Evolutionary conservation across 2,888 invertebrate genomes (phyloP), one percentile per base, ranked within the genome.

Genomic region (Sphaerophoria taeniata): DNA sequence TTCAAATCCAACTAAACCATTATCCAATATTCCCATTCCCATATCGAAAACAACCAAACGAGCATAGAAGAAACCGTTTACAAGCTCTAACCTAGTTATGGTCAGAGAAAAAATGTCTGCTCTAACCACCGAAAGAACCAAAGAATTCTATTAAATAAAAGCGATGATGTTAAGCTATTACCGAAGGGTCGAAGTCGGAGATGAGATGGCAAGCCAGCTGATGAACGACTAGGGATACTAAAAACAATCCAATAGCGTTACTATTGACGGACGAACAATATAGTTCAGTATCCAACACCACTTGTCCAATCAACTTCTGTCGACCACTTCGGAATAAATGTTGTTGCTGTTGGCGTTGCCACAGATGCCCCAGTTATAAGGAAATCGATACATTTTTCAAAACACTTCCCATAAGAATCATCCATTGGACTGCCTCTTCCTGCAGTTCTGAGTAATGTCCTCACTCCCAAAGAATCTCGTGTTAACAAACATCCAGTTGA

Each of bases 401-500:
- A 39, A 24, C 12, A 34, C 75, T 63, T 39, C 33, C 39, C 43
- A 53, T 36, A 51, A 24, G 67, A 67, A 67, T 1, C 24, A 24
- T 24, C 2, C 24, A 24, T 24, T 53, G 39, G 16, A n/a, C 16
- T 0, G 36, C 7, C 36, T 24, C 14, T 67, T 67, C 39, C 43
- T 3, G 3, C 39, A 36, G 4, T 14, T 74, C 75, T 31, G 84
- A 72, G 16, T 60, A 4, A 61, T 67, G 84, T 75, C 67, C 75
- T 53, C 70, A 16, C 45, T 12, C 11, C n/a, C 45, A 11, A 4
- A 69, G 58, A 80, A 75, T 56, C 55, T 84, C 56, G 75, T 80
- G 75, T 80, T 80, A 84, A 84, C 80, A 80, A 80, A 84, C 84
- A 80, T 11, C 67, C 67, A 84, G 80, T 80, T 80, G 69, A 80